Conservation (phyloP, 53 echinoderm and acorn worm species). For the Paelopatides confundens region DNA sequence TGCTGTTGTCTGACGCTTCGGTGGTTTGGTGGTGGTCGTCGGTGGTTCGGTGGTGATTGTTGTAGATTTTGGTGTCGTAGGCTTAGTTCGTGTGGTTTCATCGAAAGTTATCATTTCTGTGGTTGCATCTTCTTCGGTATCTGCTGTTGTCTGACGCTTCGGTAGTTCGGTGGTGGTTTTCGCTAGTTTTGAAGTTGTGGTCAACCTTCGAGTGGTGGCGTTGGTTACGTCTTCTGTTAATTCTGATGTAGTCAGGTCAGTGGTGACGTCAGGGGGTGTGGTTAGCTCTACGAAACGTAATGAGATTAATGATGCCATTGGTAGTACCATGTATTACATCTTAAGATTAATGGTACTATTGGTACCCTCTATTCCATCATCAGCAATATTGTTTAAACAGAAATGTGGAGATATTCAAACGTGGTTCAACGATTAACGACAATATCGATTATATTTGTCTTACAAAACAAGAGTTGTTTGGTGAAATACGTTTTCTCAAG, state of each 20-base stretch:
- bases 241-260: not conserved
- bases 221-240: not conserved
- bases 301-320: too few relatives aligned
- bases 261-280: slow-evolving; percentile 2
- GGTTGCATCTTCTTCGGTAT: not conserved
- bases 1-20: not conserved
- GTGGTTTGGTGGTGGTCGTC: not conserved
- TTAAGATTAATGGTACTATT: too few relatives aligned
- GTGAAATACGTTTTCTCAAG: too few relatives aligned
- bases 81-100: not conserved
- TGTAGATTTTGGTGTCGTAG: not conserved
- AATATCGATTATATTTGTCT: too few relatives aligned
- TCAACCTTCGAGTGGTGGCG: not conserved
- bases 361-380: too few relatives aligned
- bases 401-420: too few relatives aligned
- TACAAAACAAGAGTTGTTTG: too few relatives aligned
- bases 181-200: not conserved
- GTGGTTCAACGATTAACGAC: too few relatives aligned
- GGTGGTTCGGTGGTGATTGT: not conserved
- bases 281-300: not conserved
- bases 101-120: slow-evolving; percentile 30
- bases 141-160: not conserved
- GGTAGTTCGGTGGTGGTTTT: not conserved
- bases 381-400: too few relatives aligned
- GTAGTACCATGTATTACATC: too few relatives aligned